Conservation (phyloP, 2,113 vertebrate genomes). For the Saguinus imperator region DNA sequence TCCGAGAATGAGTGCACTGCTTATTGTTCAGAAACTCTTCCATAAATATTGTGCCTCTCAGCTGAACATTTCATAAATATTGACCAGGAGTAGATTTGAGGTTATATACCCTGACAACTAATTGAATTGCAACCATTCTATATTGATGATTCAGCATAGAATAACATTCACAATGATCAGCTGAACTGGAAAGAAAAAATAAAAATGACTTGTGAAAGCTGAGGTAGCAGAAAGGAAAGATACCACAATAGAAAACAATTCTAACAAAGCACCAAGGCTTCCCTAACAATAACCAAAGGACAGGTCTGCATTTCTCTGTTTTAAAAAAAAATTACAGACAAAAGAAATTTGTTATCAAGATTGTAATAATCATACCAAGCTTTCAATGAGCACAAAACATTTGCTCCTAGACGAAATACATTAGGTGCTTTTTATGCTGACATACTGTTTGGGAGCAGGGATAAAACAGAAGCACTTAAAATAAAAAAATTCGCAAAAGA, state of each 20-base stretch:
- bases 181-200: background rate
- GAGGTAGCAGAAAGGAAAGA: background rate
- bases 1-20: background rate
- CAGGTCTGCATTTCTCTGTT: background rate
- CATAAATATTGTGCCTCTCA: constrained; percentile 18
- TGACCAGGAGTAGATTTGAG: background rate
- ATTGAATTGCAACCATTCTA: background rate
- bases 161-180: background rate
- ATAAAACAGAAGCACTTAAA: background rate
- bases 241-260: background rate
- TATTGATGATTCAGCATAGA: background rate
- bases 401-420: background rate
- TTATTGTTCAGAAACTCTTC: constrained; percentile 3
- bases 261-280: background rate
- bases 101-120: background rate
- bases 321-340: background rate
- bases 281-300: background rate
- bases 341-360: background rate
- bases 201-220: background rate
- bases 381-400: background rate
- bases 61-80: background rate
- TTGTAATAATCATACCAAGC: background rate
- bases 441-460: background rate
- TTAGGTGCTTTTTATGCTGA: background rate
- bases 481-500: background rate